Evolutionary conservation across 2,888 invertebrate genomes (phyloP).

Genomic region (Morpho helenor): DNA sequence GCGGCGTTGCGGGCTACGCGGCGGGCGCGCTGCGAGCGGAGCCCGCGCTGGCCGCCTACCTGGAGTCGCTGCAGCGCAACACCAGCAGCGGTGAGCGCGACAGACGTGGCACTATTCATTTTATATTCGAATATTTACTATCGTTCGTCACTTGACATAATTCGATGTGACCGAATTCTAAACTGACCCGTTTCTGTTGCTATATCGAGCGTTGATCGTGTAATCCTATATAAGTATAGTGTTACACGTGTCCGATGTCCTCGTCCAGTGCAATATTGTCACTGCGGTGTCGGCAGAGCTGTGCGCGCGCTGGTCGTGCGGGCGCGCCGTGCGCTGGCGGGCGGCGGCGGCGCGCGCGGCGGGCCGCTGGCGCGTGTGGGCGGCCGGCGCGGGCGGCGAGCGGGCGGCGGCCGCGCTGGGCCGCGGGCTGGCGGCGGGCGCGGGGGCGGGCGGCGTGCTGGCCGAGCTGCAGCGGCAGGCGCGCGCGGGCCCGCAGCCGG

Average conservation of each 20-base stretch:
- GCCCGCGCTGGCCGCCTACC: constrained; percentile 72
- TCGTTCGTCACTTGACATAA: too few relatives aligned
- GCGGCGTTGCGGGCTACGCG: constrained; percentile 35
- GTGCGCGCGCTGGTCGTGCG: constrained; percentile 31
- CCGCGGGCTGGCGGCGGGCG: constrained; percentile 31
- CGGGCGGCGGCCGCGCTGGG: constrained; percentile 40
- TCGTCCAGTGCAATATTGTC: too few relatives aligned
- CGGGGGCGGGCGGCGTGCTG: background rate
- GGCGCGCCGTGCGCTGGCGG: constrained; percentile 14
- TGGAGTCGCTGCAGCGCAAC: constrained; percentile 72
- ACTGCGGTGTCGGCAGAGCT: constrained; percentile 26
- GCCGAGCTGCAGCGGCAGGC: constrained; percentile 18
- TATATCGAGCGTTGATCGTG: too few relatives aligned
- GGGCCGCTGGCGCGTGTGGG: constrained; percentile 43
- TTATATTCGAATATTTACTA: too few relatives aligned
- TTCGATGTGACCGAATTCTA: too few relatives aligned
- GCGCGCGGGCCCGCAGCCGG: constrained; percentile 23
- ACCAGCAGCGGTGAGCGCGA: constrained; percentile 47
- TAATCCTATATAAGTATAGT: background rate
- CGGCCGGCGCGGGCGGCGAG: constrained; percentile 42
- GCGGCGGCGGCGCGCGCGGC: constrained; percentile 18
- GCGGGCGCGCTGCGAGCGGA: constrained; percentile 64
- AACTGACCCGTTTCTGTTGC: too few relatives aligned
- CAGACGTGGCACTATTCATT: too few relatives aligned
- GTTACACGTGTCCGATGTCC: too few relatives aligned